Conservation (phyloP, 2,888 invertebrate species). For the Cheilosia variabilis region DNA sequence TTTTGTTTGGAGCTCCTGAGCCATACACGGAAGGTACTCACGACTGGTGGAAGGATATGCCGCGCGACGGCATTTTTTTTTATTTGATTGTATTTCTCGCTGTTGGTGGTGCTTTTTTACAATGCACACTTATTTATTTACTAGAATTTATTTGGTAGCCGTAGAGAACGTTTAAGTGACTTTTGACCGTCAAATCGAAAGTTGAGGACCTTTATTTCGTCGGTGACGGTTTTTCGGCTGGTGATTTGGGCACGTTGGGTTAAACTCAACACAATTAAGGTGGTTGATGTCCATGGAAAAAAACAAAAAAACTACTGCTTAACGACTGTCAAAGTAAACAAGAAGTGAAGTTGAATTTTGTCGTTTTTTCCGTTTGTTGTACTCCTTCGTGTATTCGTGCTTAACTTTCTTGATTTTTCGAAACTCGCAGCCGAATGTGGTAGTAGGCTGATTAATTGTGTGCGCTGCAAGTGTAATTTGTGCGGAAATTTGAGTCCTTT, state of each 20-base stretch:
- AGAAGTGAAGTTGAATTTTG: neutral
- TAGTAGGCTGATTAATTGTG: constrained; percentile 11
- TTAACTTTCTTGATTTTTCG: neutral
- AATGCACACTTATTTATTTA: neutral
- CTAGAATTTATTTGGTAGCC: neutral
- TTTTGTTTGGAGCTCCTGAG: neutral
- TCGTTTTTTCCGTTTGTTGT: neutral
- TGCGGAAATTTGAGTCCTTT: neutral
- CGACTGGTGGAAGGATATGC: constrained; percentile 14
- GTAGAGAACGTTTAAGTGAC: constrained; percentile 25
- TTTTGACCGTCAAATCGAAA: constrained; percentile 43
- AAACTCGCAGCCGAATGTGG: neutral
- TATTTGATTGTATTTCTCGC: constrained; percentile 10
- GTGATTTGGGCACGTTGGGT: constrained; percentile 1
- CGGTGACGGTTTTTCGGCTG: neutral
- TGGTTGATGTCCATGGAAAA: too few species aligned
- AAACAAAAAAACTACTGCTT: neutral
- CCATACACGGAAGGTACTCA: neutral
- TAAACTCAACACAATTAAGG: neutral
- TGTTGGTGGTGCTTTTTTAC: neutral
- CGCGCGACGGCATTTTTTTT: constrained; percentile 21
- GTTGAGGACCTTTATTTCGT: constrained; percentile 27
- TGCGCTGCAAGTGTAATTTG: neutral
- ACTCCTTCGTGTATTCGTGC: neutral
- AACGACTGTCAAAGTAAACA: neutral